Evolutionary conservation across 2,113 vertebrate species (phyloP).

Genomic region (Bolborhynchus lineola): DNA sequence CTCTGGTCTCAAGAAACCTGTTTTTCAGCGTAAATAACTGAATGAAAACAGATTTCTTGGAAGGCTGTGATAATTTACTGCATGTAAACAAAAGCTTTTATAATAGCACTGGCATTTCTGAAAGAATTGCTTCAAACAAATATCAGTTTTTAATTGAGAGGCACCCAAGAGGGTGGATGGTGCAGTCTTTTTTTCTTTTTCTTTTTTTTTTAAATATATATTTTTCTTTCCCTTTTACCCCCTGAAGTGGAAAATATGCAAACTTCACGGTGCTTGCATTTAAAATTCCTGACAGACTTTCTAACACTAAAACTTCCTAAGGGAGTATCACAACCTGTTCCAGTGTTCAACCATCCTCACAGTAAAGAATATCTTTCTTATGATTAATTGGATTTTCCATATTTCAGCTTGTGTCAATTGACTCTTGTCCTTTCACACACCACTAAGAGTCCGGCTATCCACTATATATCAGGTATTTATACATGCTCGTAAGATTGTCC

Average conservation of each 20-base stretch:
- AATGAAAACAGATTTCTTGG: conserved; percentile 52
- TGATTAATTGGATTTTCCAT: neutral
- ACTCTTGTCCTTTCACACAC: neutral
- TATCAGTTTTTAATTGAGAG: conserved; percentile 44
- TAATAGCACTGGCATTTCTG: conserved; percentile 17
- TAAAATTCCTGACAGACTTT: neutral
- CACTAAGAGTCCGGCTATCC: neutral
- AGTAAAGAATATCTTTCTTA: neutral
- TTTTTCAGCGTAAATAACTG: conserved; percentile 52
- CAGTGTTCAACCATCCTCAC: neutral
- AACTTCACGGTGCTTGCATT: neutral
- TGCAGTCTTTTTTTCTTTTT: neutral
- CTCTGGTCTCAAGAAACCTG: neutral
- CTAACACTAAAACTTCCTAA: neutral
- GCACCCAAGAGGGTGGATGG: neutral
- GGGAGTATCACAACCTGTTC: neutral
- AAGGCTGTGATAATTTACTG: conserved; percentile 48
- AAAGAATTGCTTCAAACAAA: conserved; percentile 29
- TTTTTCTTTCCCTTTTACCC: neutral
- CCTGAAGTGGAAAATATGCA: neutral
- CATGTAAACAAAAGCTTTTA: conserved; percentile 48
- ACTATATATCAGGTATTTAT: neutral
- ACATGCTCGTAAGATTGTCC: neutral
- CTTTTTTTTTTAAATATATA: neutral
- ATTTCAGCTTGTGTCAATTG: neutral